Conservation (phyloP, 2,113 vertebrate species). For the Polyodon spathula region DNA sequence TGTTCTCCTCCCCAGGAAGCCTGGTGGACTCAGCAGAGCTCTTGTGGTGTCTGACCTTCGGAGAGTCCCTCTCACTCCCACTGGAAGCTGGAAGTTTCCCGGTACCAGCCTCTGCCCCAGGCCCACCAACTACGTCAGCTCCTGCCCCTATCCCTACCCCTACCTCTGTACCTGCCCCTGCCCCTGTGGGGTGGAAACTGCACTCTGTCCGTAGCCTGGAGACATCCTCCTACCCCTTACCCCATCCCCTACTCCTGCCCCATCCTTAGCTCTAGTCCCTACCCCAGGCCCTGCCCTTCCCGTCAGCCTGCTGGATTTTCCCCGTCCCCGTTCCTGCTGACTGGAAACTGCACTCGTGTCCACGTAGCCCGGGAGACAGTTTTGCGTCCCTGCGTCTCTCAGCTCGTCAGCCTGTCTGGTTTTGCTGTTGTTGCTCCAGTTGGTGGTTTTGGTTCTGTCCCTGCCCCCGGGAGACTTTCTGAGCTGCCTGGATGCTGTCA, state of each 20-base stretch:
- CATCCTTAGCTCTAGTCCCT: too few species aligned
- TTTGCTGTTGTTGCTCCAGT: slow-evolving; percentile 54
- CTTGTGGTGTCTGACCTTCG: not conserved
- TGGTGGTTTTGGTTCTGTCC: slow-evolving; percentile 51
- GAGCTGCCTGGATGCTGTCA: slow-evolving; percentile 54
- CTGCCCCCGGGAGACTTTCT: slow-evolving; percentile 61
- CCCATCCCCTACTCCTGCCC: too few species aligned
- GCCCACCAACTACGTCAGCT: too few species aligned
- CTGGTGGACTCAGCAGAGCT: not conserved
- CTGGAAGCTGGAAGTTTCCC: too few species aligned
- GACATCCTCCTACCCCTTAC: too few species aligned
- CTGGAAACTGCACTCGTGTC: slow-evolving; percentile 39
- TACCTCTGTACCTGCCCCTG: too few species aligned
- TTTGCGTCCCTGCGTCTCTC: slow-evolving; percentile 51
- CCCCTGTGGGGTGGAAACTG: too few species aligned
- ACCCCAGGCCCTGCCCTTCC: slow-evolving; percentile 48
- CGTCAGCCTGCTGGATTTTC: slow-evolving; percentile 58
- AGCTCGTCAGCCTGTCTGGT: slow-evolving; percentile 58
- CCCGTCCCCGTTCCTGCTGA: slow-evolving; percentile 68
- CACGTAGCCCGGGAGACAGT: slow-evolving; percentile 47
- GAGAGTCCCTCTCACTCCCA: not conserved
- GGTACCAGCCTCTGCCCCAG: too few species aligned
- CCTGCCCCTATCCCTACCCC: too few species aligned
- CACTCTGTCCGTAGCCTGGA: too few species aligned
- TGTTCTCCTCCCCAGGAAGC: not conserved